Evolutionary conservation across 2,113 vertebrate genomes (phyloP).

Genomic region (Pycnonotus jocosus): DNA sequence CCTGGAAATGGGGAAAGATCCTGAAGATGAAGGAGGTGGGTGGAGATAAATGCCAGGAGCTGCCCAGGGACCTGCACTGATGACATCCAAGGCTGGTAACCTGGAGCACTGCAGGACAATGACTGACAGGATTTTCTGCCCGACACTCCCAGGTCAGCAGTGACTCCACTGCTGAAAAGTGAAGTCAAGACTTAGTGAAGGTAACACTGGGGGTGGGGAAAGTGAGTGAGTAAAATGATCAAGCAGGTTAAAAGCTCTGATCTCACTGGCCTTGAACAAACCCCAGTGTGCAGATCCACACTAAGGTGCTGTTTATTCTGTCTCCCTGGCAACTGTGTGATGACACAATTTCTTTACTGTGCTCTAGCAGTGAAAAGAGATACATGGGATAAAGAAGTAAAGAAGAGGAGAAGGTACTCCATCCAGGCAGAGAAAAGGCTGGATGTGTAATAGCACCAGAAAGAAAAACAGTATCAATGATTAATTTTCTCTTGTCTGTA

Average conservation of each 20-base stretch:
- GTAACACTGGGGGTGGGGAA: accelerated
- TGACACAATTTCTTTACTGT: not conserved
- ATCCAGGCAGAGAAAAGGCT: not conserved
- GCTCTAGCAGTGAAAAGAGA: not conserved
- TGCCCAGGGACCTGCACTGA: accelerated
- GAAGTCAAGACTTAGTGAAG: not conserved
- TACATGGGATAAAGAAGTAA: not conserved
- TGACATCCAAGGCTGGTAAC: not conserved
- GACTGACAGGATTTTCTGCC: not conserved
- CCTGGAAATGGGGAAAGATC: not conserved
- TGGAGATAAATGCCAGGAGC: not conserved
- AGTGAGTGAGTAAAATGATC: not conserved
- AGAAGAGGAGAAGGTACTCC: not conserved
- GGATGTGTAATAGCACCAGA: not conserved
- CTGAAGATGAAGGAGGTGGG: not conserved
- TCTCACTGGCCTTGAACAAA: not conserved
- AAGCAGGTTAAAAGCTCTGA: not conserved
- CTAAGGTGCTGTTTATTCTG: not conserved
- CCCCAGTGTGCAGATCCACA: not conserved
- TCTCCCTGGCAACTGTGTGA: not conserved
- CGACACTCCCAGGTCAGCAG: not conserved
- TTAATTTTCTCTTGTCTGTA: not conserved
- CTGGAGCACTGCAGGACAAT: not conserved
- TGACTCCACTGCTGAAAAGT: not conserved
- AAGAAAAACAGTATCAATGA: not conserved